A percentile compares a stretch with the other conserved stretches of the same genome.
Conservation (phyloP, 2,888 invertebrate genomes). For the Pyrrhosoma nymphula region DNA sequence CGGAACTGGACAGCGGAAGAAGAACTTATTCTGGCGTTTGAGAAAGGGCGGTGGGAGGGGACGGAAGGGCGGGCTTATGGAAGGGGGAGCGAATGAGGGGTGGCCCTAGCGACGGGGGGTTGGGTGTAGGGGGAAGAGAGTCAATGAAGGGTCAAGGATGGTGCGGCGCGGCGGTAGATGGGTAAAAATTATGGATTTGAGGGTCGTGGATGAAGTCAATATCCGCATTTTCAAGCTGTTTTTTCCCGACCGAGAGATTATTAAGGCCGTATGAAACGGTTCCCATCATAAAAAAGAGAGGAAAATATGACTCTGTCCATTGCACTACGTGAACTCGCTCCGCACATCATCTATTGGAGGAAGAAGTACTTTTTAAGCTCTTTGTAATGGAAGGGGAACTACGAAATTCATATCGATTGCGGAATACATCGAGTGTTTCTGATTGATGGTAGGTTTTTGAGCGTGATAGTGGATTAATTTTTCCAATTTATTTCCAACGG, state of each 20-base stretch:
- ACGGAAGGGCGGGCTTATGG: not conserved
- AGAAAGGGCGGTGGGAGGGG: not conserved
- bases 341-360: not conserved
- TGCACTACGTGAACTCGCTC: not conserved
- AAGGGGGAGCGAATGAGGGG: not conserved
- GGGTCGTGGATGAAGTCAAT: conserved; percentile 22
- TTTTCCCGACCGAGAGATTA: conserved; percentile 8
- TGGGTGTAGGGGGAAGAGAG: not conserved
- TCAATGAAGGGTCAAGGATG: conserved; percentile 32
- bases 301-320: not conserved
- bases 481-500: not conserved
- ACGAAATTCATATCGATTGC: not conserved
- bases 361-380: not conserved
- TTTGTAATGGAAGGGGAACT: not conserved
- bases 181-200: conserved; percentile 12
- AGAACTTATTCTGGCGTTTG: conserved; percentile 31
- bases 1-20: conserved; percentile 51
- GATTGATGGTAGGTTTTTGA: not conserved
- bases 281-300: not conserved
- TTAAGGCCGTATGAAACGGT: conserved; percentile 4
- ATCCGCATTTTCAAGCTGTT: not conserved
- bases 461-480: not conserved
- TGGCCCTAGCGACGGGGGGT: not conserved
- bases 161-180: not conserved
- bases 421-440: not conserved